phyloP scores from a whole-genome alignment of 2,888 invertebrate species.

The Lordiphosa andalusiaca region DNA sequence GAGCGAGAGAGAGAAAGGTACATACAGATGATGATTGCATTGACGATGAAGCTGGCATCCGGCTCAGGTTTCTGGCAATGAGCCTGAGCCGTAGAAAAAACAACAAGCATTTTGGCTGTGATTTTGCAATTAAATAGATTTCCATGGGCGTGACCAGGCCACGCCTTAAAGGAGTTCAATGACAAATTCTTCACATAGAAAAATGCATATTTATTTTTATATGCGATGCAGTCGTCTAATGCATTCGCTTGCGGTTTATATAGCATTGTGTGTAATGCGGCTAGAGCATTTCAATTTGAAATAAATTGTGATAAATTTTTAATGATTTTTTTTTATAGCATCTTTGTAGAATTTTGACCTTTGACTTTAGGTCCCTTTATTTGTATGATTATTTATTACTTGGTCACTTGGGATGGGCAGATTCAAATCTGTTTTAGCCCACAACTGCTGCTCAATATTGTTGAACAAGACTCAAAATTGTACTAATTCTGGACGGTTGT shows the following conservation, averaged over 20 bases:
- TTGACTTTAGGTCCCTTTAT: too few species aligned
- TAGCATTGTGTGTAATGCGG: constrained; percentile 30
- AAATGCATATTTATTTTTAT: constrained; percentile 20
- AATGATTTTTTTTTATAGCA: not conserved
- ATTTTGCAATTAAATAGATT: constrained; percentile 73
- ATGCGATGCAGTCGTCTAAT: constrained; percentile 11
- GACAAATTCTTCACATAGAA: constrained; percentile 50
- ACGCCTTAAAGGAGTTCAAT: constrained; percentile 53
- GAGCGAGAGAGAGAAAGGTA: constrained; percentile 1
- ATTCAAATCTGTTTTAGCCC: too few species aligned
- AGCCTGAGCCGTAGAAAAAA: constrained; percentile 49
- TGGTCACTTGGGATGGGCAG: too few species aligned
- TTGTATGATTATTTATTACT: too few species aligned
- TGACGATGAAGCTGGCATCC: constrained; percentile 65
- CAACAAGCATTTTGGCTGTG: constrained; percentile 65
- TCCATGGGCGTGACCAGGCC: constrained; percentile 27
- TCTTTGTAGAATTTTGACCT: too few species aligned
- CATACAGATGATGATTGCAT: constrained; percentile 49
- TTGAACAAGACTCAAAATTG: too few species aligned
- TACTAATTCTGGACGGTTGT: too few species aligned
- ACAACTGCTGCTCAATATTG: too few species aligned
- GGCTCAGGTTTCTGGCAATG: constrained; percentile 67
- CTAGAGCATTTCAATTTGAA: constrained; percentile 32
- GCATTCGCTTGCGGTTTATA: constrained; percentile 61
- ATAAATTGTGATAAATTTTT: constrained; percentile 38